A percentile compares a stretch with the other conserved stretches of the same genome.
These are phyloP conservation scores for Luperina nickerlii DNA, from an alignment of 2,888 invertebrate genomes.

Conservation along the genomic window DNA sequence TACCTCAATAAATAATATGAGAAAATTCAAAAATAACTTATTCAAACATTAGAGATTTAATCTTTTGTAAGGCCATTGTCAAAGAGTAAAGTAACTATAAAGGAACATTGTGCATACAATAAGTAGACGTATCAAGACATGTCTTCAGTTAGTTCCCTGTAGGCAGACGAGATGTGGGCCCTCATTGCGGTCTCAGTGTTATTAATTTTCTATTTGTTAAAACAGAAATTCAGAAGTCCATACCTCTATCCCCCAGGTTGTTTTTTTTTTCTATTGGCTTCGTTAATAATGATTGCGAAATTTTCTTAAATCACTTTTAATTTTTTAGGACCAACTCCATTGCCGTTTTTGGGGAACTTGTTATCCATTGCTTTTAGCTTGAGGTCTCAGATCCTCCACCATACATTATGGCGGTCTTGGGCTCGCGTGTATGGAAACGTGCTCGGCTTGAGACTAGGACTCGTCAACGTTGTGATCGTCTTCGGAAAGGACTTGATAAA, in stretches of 20 bases:
- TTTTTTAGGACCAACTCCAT: slow-evolving; percentile 80
- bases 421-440: slow-evolving; percentile 91
- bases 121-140: slow-evolving; percentile 40
- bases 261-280: slow-evolving; percentile 11
- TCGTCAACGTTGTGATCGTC: slow-evolving; percentile 91
- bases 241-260: slow-evolving; percentile 74
- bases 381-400: slow-evolving; percentile 82
- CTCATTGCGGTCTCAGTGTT: slow-evolving; percentile 59
- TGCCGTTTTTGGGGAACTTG: slow-evolving; percentile 84
- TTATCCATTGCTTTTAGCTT: slow-evolving; percentile 78
- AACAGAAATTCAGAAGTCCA: slow-evolving; percentile 56
- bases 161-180: slow-evolving; percentile 67
- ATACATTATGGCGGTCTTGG: slow-evolving; percentile 91
- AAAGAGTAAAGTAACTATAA: too few relatives aligned
- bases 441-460: slow-evolving; percentile 92
- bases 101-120: slow-evolving; percentile 30
- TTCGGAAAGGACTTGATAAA: slow-evolving; percentile 91
- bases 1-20: slow-evolving; percentile 6
- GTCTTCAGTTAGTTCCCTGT: slow-evolving; percentile 46
- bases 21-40: slow-evolving; percentile 35
- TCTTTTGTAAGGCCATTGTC: slow-evolving; percentile 49
- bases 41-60: slow-evolving; percentile 53
- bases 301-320: slow-evolving; percentile 4
- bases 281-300: neutral
- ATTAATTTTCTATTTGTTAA: slow-evolving; percentile 61